phyloP scores from a whole-genome alignment of 2,797 vertebrate species.

The Sparidentex hasta region DNA sequence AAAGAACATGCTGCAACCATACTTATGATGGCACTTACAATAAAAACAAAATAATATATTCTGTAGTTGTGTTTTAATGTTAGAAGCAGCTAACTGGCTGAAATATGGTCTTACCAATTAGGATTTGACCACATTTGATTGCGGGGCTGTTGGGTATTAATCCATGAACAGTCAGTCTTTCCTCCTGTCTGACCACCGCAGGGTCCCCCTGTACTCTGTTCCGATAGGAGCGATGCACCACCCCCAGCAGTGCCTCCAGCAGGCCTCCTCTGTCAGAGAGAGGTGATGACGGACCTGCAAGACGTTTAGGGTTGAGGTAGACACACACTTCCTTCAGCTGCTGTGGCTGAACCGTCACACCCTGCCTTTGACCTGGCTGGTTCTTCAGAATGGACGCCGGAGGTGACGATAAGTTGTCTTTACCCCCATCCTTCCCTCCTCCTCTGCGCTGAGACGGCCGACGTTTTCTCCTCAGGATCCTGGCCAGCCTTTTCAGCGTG shows the following conservation, averaged over 20 bases:
- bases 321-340: slow-evolving; percentile 91
- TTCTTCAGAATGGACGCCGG: slow-evolving; percentile 94
- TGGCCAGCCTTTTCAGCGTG: slow-evolving; percentile 88
- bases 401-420: slow-evolving; percentile 54
- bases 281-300: slow-evolving; percentile 72
- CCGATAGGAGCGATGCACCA: slow-evolving; percentile 89
- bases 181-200: slow-evolving; percentile 70
- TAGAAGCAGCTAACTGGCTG: neutral
- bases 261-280: slow-evolving; percentile 83
- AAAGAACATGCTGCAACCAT: neutral
- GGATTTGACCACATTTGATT: slow-evolving; percentile 90
- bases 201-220: slow-evolving; percentile 74
- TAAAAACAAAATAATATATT: neutral
- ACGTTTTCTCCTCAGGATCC: slow-evolving; percentile 89
- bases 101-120: slow-evolving; percentile 89
- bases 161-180: slow-evolving; percentile 91
- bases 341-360: slow-evolving; percentile 83
- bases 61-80: too few relatives aligned
- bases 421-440: slow-evolving; percentile 72
- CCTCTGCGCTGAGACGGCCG: slow-evolving; percentile 80
- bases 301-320: slow-evolving; percentile 93
- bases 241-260: slow-evolving; percentile 92
- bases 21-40: neutral
- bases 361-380: slow-evolving; percentile 83
- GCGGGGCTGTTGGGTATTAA: slow-evolving; percentile 92